Conservation (phyloP, 2,797 vertebrate genomes). For the Gymnocypris eckloni region DNA sequence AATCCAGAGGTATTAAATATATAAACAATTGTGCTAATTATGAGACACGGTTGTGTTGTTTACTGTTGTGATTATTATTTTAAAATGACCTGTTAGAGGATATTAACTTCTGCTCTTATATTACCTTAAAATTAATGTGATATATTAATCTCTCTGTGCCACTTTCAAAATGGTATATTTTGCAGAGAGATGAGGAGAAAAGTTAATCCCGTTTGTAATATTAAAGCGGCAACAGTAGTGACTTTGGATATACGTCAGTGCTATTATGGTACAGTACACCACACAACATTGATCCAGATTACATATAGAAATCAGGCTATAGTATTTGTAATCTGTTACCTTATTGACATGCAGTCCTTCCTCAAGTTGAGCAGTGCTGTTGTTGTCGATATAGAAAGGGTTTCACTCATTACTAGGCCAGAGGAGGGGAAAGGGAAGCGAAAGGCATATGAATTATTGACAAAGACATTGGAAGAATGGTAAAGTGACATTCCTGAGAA, state of each 20-base stretch:
- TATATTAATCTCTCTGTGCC: neutral
- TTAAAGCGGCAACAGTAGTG: slow-evolving; percentile 3
- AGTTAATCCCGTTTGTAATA: neutral
- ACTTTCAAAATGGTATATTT: slow-evolving; percentile 20
- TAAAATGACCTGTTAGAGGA: neutral
- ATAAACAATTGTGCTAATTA: neutral
- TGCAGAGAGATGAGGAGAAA: neutral
- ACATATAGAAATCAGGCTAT: slow-evolving; percentile 37
- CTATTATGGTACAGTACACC: slow-evolving; percentile 2
- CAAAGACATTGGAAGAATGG: slow-evolving; percentile 35
- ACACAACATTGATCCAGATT: slow-evolving; percentile 41
- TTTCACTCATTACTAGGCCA: slow-evolving; percentile 26
- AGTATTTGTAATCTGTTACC: slow-evolving; percentile 53
- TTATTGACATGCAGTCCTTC: slow-evolving; percentile 48
- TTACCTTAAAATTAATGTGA: neutral
- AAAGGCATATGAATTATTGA: slow-evolving; percentile 35
- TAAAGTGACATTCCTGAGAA: slow-evolving; percentile 43
- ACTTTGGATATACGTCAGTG: neutral
- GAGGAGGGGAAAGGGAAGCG: slow-evolving; percentile 8
- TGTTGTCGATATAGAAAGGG: slow-evolving; percentile 23
- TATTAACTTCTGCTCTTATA: neutral
- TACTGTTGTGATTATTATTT: neutral
- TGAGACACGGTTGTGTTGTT: neutral
- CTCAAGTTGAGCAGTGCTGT: slow-evolving; percentile 32
- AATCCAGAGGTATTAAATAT: slow-evolving; percentile 2